Conservation (phyloP, 2,113 vertebrate genomes). For the Nymphicus hollandicus region DNA sequence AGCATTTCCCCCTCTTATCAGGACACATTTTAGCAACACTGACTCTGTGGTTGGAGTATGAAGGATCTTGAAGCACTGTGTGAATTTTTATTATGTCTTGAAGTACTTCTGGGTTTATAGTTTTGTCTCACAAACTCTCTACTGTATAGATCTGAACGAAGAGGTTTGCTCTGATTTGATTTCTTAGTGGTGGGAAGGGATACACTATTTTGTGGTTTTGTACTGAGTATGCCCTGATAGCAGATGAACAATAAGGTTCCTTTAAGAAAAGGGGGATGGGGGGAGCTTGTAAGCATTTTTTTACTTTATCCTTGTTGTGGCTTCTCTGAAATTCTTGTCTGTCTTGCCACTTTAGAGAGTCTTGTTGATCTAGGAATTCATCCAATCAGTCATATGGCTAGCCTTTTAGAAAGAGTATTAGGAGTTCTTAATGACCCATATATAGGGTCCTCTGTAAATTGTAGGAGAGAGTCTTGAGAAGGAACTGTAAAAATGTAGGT, state of each 20-base stretch:
- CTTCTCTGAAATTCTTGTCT: not conserved
- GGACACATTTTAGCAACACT: not conserved
- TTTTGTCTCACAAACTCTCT: not conserved
- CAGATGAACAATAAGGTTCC: not conserved
- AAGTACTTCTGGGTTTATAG: not conserved
- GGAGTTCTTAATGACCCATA: not conserved
- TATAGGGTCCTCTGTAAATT: not conserved
- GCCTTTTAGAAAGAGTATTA: not conserved
- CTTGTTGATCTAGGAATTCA: not conserved
- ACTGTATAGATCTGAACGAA: not conserved
- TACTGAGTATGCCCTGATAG: not conserved
- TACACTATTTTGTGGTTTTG: not conserved
- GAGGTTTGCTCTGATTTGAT: not conserved
- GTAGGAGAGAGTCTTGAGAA: not conserved
- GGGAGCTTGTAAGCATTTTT: not conserved
- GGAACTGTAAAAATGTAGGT: not conserved
- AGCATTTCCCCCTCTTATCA: not conserved
- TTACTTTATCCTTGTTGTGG: not conserved
- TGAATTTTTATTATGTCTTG: not conserved
- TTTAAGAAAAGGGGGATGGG: not conserved
- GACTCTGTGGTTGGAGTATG: not conserved
- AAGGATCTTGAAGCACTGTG: not conserved
- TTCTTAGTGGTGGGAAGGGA: not conserved
- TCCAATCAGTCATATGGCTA: not conserved
- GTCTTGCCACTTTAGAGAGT: not conserved